Base-by-base conservation (phyloP, 1,140 invertebrate genomes). In the Vollenhovia emeryi region DNA sequence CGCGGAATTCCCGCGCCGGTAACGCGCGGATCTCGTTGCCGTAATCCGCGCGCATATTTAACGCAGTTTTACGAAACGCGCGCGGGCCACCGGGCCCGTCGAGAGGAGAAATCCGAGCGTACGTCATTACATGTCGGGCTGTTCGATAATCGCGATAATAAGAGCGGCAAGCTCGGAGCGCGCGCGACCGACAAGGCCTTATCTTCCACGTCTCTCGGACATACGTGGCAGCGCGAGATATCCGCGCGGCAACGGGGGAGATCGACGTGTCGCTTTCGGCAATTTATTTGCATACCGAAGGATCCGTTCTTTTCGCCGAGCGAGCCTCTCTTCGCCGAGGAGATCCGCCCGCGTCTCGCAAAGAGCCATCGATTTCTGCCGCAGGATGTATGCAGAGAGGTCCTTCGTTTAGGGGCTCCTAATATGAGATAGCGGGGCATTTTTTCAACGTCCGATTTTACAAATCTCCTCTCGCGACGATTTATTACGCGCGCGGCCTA, bases 221-320 rank as follows among this genome's bases (percentile, higher is more conserved):
- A 64, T 75, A 89, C 88, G 88, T 89, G 87, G 85, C 85, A 86
- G 30, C 59, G 30, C 59, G 24, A 66, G 66, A 71, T 50, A 64
- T 75, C 33, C 64, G 48, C 59, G 71, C 73, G 71, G 69, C 71
- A 78, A n/a, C n/a, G 36, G 52, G 43, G 21, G 40, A 9, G 36
- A 66, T 48, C 27, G 45, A 78, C 75, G 57, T 64, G 84, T 89
- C 59, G 30, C 7, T 27, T 85, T 74, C 52, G 33, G 24, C 45
- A 33, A 40, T 33, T 73, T 21, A 84, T 89, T 89, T 86, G 75
- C 74, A 79, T 78, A 74, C 75, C 33, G 27, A 79, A 52, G 33
- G 27, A 66, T 88, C 57, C 33, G 21, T 13, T 60, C 80, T 21
- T 9, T 11, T 3, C 0, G 43, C 33, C 8, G 43, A 45, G 11